Evolutionary conservation across 2,888 invertebrate genomes (phyloP).

Genomic region (Dorcus hopei): DNA sequence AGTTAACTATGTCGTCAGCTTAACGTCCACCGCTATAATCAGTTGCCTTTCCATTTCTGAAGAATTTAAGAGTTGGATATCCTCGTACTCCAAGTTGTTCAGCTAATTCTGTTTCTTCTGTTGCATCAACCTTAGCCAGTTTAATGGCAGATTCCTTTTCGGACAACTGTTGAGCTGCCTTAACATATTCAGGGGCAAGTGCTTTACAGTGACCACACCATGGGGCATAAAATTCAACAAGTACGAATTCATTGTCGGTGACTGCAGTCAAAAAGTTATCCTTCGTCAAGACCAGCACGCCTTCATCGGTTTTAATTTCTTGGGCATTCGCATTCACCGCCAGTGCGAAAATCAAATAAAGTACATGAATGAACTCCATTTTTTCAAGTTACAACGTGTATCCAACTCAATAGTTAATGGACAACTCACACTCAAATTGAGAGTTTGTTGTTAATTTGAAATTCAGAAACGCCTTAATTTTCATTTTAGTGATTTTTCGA

Average conservation of each 20-base stretch:
- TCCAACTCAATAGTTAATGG: too few relatives aligned
- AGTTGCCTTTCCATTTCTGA: conserved; percentile 75
- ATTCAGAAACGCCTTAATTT: too few relatives aligned
- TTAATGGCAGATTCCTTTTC: conserved; percentile 82
- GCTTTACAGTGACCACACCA: conserved; percentile 99
- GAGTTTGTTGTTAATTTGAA: too few relatives aligned
- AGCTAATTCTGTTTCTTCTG: conserved; percentile 84
- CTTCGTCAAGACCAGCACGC: conserved; percentile 84
- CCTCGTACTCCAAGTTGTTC: conserved; percentile 86
- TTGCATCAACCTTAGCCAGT: conserved; percentile 96
- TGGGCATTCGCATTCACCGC: conserved; percentile 43
- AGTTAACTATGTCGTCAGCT: conserved; percentile 86
- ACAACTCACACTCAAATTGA: too few relatives aligned
- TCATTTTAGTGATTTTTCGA: too few relatives aligned
- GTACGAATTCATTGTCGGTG: conserved; percentile 74
- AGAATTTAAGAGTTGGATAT: conserved; percentile 98
- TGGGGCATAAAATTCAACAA: conserved; percentile 99
- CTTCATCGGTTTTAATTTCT: conserved; percentile 79
- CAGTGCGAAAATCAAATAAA: conserved; percentile 9
- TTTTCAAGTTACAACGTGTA: background rate
- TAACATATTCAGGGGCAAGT: conserved; percentile 92
- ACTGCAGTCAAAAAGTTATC: conserved; percentile 84
- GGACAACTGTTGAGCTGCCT: conserved; percentile 82
- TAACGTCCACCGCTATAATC: conserved; percentile 92
- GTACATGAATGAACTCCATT: conserved; percentile 10